Conservation (phyloP, 2,888 invertebrate genomes). For the Brachypterus glaber region DNA sequence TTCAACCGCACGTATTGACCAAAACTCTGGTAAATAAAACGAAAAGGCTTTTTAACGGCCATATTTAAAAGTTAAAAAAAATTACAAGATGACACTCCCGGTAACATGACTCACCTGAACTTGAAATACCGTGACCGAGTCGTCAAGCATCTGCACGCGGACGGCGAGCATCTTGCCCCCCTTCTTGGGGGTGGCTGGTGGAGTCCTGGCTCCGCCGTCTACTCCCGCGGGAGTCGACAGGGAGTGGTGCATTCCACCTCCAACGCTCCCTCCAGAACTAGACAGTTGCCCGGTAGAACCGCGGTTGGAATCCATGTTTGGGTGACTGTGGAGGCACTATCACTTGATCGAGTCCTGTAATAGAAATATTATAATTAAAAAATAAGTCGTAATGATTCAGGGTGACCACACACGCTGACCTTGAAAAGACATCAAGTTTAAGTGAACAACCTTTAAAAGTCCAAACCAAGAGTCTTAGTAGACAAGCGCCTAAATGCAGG, state of each 20-base stretch:
- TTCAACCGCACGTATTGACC: too few species aligned
- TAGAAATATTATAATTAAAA: constrained; percentile 14
- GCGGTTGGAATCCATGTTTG: constrained; percentile 30
- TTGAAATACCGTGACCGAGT: constrained; percentile 83
- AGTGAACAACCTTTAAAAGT: too few species aligned
- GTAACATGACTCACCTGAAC: constrained; percentile 62
- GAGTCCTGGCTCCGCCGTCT: constrained; percentile 60
- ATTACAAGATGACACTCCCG: constrained; percentile 5
- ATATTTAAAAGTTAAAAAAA: constrained; percentile 8
- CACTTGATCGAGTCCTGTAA: constrained; percentile 25
- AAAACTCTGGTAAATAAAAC: too few species aligned
- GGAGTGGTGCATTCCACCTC: constrained; percentile 64
- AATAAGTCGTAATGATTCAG: constrained; percentile 17
- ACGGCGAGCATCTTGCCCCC: constrained; percentile 84
- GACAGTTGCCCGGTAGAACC: constrained; percentile 40
- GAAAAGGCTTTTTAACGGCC: too few species aligned
- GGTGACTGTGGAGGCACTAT: constrained; percentile 14
- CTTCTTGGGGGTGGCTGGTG: constrained; percentile 71
- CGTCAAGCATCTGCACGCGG: constrained; percentile 82
- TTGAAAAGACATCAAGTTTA: too few species aligned
- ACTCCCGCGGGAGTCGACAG: constrained; percentile 77
- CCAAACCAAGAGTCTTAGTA: too few species aligned
- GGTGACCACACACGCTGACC: too few species aligned
- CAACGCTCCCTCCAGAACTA: constrained; percentile 34
- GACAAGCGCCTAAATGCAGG: too few species aligned